Percentiles rank a stretch among this genome's conserved stretches.
Evolutionary conservation across 1,140 invertebrate genomes (phyloP).

Genomic region (Drosophila dunni): DNA sequence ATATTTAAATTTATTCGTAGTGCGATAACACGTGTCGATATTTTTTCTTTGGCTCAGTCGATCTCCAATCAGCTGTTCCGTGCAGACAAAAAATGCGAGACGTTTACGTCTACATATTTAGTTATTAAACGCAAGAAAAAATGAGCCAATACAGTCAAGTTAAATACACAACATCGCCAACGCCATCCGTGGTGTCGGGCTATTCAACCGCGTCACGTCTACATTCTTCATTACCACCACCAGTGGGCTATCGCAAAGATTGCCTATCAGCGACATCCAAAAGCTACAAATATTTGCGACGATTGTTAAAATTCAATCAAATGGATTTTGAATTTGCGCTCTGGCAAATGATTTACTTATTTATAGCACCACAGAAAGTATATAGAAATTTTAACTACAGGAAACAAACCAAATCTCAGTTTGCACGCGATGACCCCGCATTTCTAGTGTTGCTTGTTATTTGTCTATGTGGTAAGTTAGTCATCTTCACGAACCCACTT

Average conservation of each 20-base stretch:
- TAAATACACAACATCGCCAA: conserved; percentile 89
- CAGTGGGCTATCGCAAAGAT: conserved; percentile 87
- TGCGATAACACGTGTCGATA: conserved; percentile 6
- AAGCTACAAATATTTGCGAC: conserved; percentile 95
- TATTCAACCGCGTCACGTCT: conserved; percentile 85
- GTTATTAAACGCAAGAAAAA: conserved; percentile 42
- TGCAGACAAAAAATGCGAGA: conserved; percentile 48
- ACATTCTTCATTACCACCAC: conserved; percentile 86
- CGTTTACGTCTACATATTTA: conserved; percentile 59
- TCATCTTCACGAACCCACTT: not conserved
- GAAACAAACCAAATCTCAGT: conserved; percentile 99
- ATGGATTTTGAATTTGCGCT: conserved; percentile 99
- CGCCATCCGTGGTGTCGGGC: conserved; percentile 85
- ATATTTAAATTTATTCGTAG: not conserved
- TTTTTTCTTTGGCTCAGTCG: conserved; percentile 1
- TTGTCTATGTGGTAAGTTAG: conserved; percentile 93
- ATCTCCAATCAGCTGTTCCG: conserved; percentile 38
- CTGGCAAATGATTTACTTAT: conserved; percentile 99
- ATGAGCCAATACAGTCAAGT: conserved; percentile 85
- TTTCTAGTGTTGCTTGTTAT: conserved; percentile 96
- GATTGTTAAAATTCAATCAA: conserved; percentile 97
- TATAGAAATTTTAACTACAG: conserved; percentile 99
- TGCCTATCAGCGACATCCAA: conserved; percentile 95
- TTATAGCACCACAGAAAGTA: conserved; percentile 98
- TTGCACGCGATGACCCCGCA: conserved; percentile 99